Evolutionary conservation across 2,797 vertebrate species (phyloP), one percentile per base, ranked within the genome.

Genomic region (Hirundo rustica): DNA sequence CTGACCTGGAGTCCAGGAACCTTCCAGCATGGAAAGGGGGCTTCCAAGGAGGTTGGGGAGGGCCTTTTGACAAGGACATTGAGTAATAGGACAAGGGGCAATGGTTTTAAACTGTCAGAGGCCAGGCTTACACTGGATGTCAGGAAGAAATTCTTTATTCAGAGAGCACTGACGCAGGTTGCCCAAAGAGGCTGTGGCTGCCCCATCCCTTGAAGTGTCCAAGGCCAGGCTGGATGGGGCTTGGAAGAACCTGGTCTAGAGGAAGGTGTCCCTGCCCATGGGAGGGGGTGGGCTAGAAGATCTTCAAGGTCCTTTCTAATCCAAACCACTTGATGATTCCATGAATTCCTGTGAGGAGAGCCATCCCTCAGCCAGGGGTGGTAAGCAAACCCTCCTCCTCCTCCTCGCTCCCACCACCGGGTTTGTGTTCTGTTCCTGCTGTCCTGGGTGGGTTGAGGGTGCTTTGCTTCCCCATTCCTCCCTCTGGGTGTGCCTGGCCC

Each of bases 371-470:
- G 50, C 19, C 1, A 3, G 30, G 65, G 36, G 10, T 10, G 2
- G 20, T 18, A 42, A 85, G 32, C 14, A 80, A 83, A 74, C 5
- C 32, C 26, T 77, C 47, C 30, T 19, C 47, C 29, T 19, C 38
- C 30, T 91, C n/a, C 50, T 84, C 0, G 0, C 22, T 92, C 29
- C 58, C 5, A 1, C 18, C 1, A 0, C 51, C 0, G 0, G 16
- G 32, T 68, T 74, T 89, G 70, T 72, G 36, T 67, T 85, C 89
- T 68, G 57, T 66, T 51, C 73, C 27, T 0, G 0, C 54, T 77
- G 26, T 77, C 67, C 85, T 81, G 65, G 38, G 38, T 0, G 5
- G 74, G 34, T 10, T 61, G 58, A 88, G 85, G 66, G 54, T 25
- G 16, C 79, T 91, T 75, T 75, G 32, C 70, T 78, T 80, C 34